Conservation (phyloP, 2,797 vertebrate species). For the Microctenopoma stevenorrisi region DNA sequence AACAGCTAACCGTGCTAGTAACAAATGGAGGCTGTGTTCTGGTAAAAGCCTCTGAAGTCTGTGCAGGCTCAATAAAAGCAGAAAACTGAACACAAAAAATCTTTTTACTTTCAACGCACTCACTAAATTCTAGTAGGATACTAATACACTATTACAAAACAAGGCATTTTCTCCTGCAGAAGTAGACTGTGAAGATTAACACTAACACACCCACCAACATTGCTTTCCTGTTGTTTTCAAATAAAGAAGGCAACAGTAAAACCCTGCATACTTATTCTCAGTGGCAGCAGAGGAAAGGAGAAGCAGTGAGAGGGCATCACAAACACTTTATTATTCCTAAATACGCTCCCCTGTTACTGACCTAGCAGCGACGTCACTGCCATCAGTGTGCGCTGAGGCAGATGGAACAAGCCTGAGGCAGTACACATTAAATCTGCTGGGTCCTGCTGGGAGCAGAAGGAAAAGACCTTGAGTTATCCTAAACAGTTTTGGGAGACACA, state of each 20-base stretch:
- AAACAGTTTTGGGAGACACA: conserved; percentile 57
- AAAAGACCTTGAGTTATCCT: conserved; percentile 53
- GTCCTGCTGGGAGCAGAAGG: conserved; percentile 51
- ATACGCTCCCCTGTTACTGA: conserved; percentile 16
- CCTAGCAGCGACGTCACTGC: conserved; percentile 27
- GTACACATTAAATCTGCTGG: conserved; percentile 47
- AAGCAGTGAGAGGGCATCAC: conserved; percentile 44
- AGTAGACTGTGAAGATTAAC: conserved; percentile 8
- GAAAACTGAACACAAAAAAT: too few species aligned
- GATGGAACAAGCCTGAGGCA: conserved; percentile 66
- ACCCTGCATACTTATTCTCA: conserved; percentile 19
- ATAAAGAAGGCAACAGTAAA: conserved; percentile 37
- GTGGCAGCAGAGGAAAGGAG: conserved; percentile 11
- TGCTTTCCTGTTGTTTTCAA: conserved; percentile 49
- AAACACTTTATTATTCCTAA: conserved; percentile 23
- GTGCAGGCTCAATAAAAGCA: too few species aligned
- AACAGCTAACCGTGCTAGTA: too few species aligned
- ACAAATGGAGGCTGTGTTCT: too few species aligned
- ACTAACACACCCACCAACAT: conserved; percentile 33
- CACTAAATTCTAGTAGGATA: too few species aligned
- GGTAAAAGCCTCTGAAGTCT: too few species aligned
- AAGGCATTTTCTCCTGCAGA: conserved; percentile 2
- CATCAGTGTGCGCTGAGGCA: conserved; percentile 29
- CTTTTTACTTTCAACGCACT: too few species aligned
- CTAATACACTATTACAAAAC: too few species aligned